These are phyloP conservation scores for Tachina fera DNA, from an alignment of 2,888 invertebrate species.

Conservation along the genomic window DNA sequence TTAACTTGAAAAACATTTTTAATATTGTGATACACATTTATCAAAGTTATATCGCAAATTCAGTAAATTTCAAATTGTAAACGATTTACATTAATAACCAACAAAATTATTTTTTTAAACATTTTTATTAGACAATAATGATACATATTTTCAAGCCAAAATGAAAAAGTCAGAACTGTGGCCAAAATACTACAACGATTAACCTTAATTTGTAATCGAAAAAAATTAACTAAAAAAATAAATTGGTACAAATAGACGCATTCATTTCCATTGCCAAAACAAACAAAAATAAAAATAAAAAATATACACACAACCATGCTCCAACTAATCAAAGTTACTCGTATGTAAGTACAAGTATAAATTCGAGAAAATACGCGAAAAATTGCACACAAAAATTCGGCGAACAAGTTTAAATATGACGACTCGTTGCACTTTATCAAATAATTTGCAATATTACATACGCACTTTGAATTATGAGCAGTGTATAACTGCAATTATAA, in stretches of 20 bases:
- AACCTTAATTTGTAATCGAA: conserved; percentile 63
- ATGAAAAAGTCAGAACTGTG: not conserved
- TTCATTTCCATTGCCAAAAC: conserved; percentile 11
- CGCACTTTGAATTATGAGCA: conserved; percentile 21
- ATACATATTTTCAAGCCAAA: not conserved
- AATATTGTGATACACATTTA: too few relatives aligned
- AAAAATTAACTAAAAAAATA: conserved; percentile 43
- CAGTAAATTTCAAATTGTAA: conserved; percentile 14
- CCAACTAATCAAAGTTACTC: not conserved
- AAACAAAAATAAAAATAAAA: not conserved
- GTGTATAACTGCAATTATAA: too few relatives aligned
- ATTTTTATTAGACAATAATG: conserved; percentile 30
- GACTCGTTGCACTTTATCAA: conserved; percentile 35
- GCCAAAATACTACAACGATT: conserved; percentile 54
- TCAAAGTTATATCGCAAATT: not conserved
- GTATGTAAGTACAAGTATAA: not conserved
- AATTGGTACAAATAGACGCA: conserved; percentile 24
- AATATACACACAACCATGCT: not conserved
- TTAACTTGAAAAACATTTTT: too few relatives aligned
- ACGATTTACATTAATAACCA: conserved; percentile 18
- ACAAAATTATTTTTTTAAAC: conserved; percentile 25
- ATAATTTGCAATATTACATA: conserved; percentile 48
- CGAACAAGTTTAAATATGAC: conserved; percentile 51
- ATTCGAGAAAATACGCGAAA: conserved; percentile 27
- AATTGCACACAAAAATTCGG: not conserved